Evolutionary conservation across 2,113 vertebrate genomes (phyloP).

Genomic region (Astur gentilis): DNA sequence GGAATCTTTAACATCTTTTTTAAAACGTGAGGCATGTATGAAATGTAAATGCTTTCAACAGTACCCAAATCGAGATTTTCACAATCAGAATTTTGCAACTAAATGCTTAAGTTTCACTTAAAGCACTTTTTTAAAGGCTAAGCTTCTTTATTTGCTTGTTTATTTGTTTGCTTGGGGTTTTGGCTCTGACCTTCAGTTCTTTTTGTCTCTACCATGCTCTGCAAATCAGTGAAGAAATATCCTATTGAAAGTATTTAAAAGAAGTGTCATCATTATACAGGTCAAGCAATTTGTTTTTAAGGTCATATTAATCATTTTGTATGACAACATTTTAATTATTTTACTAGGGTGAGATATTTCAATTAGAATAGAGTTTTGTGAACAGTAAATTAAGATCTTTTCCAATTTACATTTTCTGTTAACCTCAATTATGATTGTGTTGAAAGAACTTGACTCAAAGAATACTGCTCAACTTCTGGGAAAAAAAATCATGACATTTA

Average conservation of each 20-base stretch:
- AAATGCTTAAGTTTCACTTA: neutral
- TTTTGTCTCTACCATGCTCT: neutral
- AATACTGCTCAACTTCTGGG: neutral
- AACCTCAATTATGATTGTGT: conserved; percentile 6
- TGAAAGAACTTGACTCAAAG: neutral
- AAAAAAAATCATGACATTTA: neutral
- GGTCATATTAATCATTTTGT: conserved; percentile 3
- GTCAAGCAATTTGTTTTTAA: conserved; percentile 49
- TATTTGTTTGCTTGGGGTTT: neutral
- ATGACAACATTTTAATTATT: conserved; percentile 23
- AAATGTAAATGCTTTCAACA: neutral
- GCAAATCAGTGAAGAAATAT: neutral
- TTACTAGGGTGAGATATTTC: neutral
- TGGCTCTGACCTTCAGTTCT: neutral
- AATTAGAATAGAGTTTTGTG: conserved; percentile 18
- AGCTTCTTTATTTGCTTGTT: neutral
- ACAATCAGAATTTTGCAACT: neutral
- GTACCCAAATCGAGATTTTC: neutral
- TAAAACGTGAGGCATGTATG: neutral
- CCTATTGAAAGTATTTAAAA: neutral
- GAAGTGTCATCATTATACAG: neutral
- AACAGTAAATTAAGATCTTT: neutral
- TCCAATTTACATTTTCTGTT: conserved; percentile 6
- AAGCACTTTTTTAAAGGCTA: neutral
- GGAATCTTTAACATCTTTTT: neutral